Percentiles rank a stretch among this genome's conserved stretches.
Conservation (phyloP, 2,797 vertebrate genomes). For the Xyrichtys novacula region DNA sequence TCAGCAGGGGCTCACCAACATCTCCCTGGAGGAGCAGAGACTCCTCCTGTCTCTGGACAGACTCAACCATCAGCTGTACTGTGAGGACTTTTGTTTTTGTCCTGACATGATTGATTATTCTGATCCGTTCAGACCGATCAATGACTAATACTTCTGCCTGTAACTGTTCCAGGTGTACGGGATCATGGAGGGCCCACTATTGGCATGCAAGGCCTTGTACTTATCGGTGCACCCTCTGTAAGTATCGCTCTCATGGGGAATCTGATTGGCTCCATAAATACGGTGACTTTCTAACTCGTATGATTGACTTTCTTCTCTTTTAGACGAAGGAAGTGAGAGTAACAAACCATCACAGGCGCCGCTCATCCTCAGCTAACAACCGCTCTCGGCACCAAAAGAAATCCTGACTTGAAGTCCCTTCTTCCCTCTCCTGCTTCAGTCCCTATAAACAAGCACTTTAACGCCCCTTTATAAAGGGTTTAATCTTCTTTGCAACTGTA, state of each 20-base stretch:
- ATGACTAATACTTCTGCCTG: not conserved
- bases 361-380: constrained; percentile 63
- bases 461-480: constrained; percentile 6
- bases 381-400: constrained; percentile 72
- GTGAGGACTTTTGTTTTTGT: constrained; percentile 61
- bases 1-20: constrained; percentile 59
- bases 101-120: not conserved
- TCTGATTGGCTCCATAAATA: not conserved
- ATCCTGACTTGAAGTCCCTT: constrained; percentile 64
- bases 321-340: constrained; percentile 62
- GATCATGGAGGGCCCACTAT: constrained; percentile 72
- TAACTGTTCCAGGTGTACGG: constrained; percentile 83
- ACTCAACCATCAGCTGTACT: constrained; percentile 80
- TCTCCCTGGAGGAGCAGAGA: constrained; percentile 90
- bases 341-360: constrained; percentile 59
- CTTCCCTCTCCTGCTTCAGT: not conserved
- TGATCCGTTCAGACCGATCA: not conserved
- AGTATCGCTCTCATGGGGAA: constrained; percentile 56
- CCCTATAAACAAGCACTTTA: constrained; percentile 35
- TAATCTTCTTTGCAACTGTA: constrained; percentile 2
- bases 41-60: constrained; percentile 88
- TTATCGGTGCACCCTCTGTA: constrained; percentile 79
- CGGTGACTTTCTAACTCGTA: not conserved
- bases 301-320: constrained; percentile 49
- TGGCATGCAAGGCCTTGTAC: constrained; percentile 72